Base-by-base conservation (phyloP, 2,113 vertebrate species). In the Callipepla squamata region DNA sequence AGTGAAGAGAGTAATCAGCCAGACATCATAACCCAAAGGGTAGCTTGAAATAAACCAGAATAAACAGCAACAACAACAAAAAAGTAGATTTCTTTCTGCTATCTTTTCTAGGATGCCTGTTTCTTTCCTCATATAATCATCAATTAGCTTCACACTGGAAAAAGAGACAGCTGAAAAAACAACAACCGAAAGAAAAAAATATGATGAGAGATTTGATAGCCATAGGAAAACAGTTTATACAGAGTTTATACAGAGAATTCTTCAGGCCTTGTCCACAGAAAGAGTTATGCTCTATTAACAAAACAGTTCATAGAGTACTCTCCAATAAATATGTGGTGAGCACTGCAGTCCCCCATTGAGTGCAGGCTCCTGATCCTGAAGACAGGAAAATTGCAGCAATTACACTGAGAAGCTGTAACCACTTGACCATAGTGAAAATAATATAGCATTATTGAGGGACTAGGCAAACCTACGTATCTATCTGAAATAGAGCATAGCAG, bases 111-210 rank as follows among this genome's bases (percentile, higher is more conserved):
- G 59, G 17, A 59, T 19, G 30, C 15, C 47, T 74, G 8, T 11
- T 88, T 88, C 85, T 91, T 67, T 11, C 25, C 25, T 81, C 34
- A 11, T 76, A 4, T 63, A 78, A 70, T 59, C 11, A 89, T 58
- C 25, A 50, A 67, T 80, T 85, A 85, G 51, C 38, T 74, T 82
- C 36, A 76, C 51, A 21, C 7, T 69, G 32, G 45, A 87, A 67
- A 76, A 78, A 77, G 50, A 68, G 28, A 68, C 62, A 89, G 38
- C 63, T 87, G 70, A 81, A 89, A 86, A 91, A 87, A 34, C 14
- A 63, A 10, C 44, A 77, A 22, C 45, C 67, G 59, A 92, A 94
- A 93, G 59, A 45, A 91, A 94, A 91, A 94, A 91, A 67, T 47
- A 68, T 30, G 18, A 51, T 2, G 40, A 3, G 51, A 62, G 10